A percentile compares a stretch with the other conserved stretches of the same genome.
These are phyloP conservation scores for Alcis repandata DNA, from an alignment of 2,888 invertebrate genomes.

Conservation along the genomic window DNA sequence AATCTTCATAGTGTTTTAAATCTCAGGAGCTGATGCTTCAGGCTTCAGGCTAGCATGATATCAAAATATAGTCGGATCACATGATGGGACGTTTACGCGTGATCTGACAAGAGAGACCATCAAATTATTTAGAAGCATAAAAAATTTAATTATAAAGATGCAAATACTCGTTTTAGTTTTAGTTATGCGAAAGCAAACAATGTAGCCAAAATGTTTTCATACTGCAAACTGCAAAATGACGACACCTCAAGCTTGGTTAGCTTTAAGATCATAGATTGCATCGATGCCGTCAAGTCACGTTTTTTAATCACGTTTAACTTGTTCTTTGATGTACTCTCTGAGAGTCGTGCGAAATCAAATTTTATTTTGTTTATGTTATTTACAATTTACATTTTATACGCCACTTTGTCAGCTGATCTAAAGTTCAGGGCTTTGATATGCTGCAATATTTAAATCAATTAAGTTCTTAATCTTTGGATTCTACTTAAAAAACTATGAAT, in stretches of 20 bases:
- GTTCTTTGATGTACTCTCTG: conserved; percentile 16
- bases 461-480: background rate
- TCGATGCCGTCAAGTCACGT: conserved; percentile 58
- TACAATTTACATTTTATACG: conserved; percentile 6
- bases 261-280: conserved; percentile 10
- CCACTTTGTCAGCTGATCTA: conserved; percentile 28
- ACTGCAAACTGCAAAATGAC: conserved; percentile 23
- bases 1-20: background rate
- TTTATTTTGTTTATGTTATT: conserved; percentile 22
- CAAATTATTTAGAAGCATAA: too few species aligned
- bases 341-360: conserved; percentile 18
- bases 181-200: background rate
- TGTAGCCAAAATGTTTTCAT: background rate
- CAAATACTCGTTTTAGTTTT: background rate
- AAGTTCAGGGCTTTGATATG: conserved; percentile 32
- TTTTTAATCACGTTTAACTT: conserved; percentile 41
- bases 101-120: too few species aligned
- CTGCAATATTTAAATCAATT: conserved; percentile 3
- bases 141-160: too few species aligned
- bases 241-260: conserved; percentile 19
- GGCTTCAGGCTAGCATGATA: background rate
- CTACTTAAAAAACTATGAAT: background rate
- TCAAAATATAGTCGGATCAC: too few species aligned
- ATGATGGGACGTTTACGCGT: too few species aligned
- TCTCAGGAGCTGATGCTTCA: background rate